Percentiles rank a stretch among this genome's conserved stretches.
Evolutionary conservation across 2,888 invertebrate species (phyloP).

Genomic region (Sminthurides aquaticus): DNA sequence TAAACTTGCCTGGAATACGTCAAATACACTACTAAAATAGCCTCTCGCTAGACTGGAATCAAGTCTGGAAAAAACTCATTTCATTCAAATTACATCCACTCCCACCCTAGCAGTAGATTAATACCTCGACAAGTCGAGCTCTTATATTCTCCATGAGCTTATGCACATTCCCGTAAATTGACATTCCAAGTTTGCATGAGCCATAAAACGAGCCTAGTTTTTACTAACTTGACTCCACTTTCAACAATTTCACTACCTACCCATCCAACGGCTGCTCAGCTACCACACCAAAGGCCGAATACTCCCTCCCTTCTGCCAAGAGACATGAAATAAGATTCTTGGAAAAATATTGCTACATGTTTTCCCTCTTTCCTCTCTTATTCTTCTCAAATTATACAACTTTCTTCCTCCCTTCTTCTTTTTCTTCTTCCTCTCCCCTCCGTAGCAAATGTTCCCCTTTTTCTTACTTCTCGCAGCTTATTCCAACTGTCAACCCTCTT

Average conservation of each 20-base stretch:
- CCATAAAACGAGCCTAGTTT: background rate
- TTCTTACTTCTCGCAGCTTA: background rate
- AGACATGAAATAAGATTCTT: background rate
- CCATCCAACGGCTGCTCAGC: too few relatives aligned
- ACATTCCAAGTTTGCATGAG: background rate
- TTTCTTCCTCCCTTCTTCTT: background rate
- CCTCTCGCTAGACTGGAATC: too few relatives aligned
- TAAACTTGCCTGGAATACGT: too few relatives aligned
- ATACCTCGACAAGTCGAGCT: background rate
- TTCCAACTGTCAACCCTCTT: too few relatives aligned
- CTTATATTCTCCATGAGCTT: too few relatives aligned
- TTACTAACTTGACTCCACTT: background rate
- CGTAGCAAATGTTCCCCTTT: background rate
- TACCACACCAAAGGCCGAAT: too few relatives aligned
- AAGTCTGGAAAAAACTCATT: conserved; percentile 3
- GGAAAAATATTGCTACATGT: background rate
- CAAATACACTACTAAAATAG: too few relatives aligned
- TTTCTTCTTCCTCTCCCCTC: background rate
- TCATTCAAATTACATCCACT: background rate
- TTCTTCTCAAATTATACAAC: background rate
- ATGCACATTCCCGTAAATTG: background rate
- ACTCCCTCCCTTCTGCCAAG: too few relatives aligned
- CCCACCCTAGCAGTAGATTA: background rate
- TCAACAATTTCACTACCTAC: too few relatives aligned
- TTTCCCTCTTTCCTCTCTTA: background rate